Evolutionary conservation across 2,888 invertebrate species (phyloP).

Genomic region (Myopa testacea): DNA sequence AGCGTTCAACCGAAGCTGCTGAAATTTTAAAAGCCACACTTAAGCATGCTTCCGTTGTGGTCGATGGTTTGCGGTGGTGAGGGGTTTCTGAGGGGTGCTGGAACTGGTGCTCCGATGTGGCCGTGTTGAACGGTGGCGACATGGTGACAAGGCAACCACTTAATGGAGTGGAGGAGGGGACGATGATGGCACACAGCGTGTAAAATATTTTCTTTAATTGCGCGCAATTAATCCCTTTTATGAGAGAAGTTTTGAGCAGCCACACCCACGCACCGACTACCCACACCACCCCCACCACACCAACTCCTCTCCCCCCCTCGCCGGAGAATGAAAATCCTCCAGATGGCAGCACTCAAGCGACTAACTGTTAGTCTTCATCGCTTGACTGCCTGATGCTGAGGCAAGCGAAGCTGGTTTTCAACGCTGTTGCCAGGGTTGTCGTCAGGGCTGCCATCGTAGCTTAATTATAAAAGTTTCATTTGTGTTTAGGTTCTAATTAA

Average conservation of each 20-base stretch:
- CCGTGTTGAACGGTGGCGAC: no score
- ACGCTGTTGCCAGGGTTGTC: not conserved
- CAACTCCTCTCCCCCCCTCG: not conserved
- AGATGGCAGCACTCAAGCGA: not conserved
- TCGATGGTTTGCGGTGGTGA: not conserved
- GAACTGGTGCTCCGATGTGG: no score
- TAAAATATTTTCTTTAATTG: conserved; percentile 63
- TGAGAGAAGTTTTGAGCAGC: conserved; percentile 45
- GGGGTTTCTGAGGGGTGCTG: not conserved
- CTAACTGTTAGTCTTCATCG: not conserved
- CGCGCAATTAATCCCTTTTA: conserved; percentile 65
- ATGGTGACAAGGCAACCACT: no score
- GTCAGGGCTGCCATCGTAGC: conserved; percentile 44
- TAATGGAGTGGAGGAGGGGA: no score
- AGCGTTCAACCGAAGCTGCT: no score
- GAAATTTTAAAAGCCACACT: not conserved
- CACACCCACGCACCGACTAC: not conserved
- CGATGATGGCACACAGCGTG: not conserved
- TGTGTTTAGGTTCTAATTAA: conserved; percentile 47
- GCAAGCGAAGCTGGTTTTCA: not conserved
- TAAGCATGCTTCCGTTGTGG: not conserved
- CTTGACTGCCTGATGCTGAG: conserved; percentile 1
- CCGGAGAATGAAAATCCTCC: no score
- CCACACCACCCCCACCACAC: not conserved
- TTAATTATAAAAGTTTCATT: conserved; percentile 63